These are phyloP conservation scores for Emydocephalus ijimae DNA, from an alignment of 2,113 vertebrate genomes.

Conservation along the genomic window DNA sequence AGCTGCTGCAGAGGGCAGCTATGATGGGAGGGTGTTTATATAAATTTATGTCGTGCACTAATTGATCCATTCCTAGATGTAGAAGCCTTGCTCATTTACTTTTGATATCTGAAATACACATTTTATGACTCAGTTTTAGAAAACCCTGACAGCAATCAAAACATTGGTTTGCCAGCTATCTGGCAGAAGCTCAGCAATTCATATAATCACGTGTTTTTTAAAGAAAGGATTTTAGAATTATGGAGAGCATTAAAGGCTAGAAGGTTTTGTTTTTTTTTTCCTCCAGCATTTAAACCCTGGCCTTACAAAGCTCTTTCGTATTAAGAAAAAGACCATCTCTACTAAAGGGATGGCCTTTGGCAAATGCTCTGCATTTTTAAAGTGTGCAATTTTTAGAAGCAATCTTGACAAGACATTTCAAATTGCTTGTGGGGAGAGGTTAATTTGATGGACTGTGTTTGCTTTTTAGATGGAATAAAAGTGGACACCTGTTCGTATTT, in stretches of 20 bases:
- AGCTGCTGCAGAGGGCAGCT: background rate
- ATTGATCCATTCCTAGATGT: background rate
- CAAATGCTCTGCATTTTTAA: background rate
- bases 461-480: background rate
- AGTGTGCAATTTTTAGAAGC: background rate
- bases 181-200: background rate
- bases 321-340: background rate
- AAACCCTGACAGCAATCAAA: background rate
- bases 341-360: background rate
- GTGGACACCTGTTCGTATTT: background rate
- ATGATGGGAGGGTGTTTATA: background rate
- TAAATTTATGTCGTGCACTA: background rate
- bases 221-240: background rate
- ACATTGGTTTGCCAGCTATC: background rate
- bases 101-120: background rate
- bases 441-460: background rate
- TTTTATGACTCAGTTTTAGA: background rate
- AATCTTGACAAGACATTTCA: background rate
- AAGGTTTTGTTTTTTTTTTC: background rate
- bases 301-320: background rate
- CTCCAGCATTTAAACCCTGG: background rate
- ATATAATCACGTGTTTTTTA: background rate
- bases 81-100: background rate
- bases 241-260: background rate
- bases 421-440: background rate